Evolutionary conservation across 2,113 vertebrate genomes (phyloP).

Genomic region (Aphyosemion australe): DNA sequence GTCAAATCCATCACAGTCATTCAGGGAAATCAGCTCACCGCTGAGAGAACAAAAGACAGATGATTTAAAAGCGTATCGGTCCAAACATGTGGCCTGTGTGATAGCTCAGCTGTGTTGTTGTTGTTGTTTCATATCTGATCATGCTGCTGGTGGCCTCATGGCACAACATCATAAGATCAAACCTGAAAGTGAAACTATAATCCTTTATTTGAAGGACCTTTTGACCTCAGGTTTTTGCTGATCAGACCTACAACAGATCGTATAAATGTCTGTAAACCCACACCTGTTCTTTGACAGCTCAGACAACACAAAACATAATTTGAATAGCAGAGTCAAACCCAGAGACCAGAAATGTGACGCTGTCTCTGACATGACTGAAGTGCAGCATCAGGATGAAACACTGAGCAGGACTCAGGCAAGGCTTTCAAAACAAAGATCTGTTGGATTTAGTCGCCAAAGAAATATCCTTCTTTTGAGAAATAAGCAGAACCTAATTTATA

Average conservation of each 20-base stretch:
- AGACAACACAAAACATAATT: constrained; percentile 66
- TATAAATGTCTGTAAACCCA: constrained; percentile 55
- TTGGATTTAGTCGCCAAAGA: constrained; percentile 4
- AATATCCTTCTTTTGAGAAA: constrained; percentile 2
- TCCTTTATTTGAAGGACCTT: neutral
- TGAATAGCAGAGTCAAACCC: constrained; percentile 35
- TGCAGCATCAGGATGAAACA: constrained; percentile 43
- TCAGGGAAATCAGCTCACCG: constrained; percentile 29
- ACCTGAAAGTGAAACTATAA: neutral
- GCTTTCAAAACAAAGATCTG: too few species aligned
- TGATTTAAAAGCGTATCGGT: too few species aligned
- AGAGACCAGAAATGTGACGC: constrained; percentile 56
- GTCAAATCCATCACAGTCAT: constrained; percentile 5
- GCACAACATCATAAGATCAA: neutral
- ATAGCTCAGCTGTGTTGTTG: constrained; percentile 27
- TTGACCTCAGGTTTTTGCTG: constrained; percentile 35
- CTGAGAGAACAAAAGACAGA: constrained; percentile 40
- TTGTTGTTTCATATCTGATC: constrained; percentile 18
- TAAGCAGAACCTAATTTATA: neutral
- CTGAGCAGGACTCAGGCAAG: constrained; percentile 3
- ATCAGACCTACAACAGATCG: constrained; percentile 40
- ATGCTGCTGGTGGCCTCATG: neutral
- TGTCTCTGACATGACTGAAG: constrained; percentile 40
- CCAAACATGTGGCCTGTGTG: too few species aligned
- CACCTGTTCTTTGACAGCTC: constrained; percentile 48